phyloP scores from a whole-genome alignment of 2,113 vertebrate genomes.

The Phoenicopterus ruber region DNA sequence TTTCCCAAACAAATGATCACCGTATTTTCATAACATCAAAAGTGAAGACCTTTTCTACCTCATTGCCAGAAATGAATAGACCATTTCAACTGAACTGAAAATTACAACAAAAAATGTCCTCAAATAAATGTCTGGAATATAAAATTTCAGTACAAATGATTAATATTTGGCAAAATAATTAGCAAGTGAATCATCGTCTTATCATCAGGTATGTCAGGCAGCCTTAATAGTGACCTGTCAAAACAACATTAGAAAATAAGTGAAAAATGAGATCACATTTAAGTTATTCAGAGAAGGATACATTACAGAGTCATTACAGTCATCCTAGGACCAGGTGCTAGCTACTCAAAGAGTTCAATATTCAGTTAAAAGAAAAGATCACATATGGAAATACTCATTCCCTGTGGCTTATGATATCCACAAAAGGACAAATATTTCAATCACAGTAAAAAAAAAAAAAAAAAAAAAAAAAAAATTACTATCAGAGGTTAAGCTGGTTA shows the following conservation, averaged over 20 bases:
- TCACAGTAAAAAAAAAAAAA: not conserved
- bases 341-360: not conserved
- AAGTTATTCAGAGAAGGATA: not conserved
- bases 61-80: not conserved
- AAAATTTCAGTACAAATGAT: not conserved
- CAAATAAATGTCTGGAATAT: not conserved
- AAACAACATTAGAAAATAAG: conserved; percentile 16
- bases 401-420: not conserved
- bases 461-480: not conserved
- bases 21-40: not conserved
- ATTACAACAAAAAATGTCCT: not conserved
- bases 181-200: conserved; percentile 23
- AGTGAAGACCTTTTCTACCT: not conserved
- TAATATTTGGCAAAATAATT: conserved; percentile 40
- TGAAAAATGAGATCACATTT: conserved; percentile 17
- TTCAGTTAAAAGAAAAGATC: not conserved
- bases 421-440: not conserved
- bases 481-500: not conserved
- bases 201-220: conserved; percentile 1
- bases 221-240: not conserved
- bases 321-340: not conserved
- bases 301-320: not conserved
- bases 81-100: not conserved
- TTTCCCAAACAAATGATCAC: not conserved
- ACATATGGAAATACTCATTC: not conserved